These are phyloP conservation scores for Ctena decussata DNA, from an alignment of 2,888 invertebrate species.

Conservation along the genomic window DNA sequence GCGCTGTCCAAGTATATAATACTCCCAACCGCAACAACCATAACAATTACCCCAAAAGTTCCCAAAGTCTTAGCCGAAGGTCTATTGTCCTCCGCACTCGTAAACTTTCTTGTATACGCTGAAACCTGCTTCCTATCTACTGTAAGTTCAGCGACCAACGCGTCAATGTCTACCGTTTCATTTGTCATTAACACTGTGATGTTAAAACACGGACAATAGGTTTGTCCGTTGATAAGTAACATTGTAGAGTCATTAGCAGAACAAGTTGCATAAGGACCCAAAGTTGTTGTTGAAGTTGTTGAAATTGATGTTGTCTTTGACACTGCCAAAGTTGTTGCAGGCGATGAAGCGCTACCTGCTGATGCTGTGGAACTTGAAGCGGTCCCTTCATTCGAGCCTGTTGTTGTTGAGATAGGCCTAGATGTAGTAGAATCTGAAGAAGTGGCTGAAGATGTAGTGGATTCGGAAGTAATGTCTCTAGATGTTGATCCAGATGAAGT, in stretches of 20 bases:
- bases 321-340: neutral
- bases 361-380: neutral
- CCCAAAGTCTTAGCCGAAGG: conserved; percentile 46
- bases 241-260: neutral
- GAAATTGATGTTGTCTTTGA: neutral
- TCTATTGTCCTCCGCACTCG: conserved; percentile 43
- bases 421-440: neutral
- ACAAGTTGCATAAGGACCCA: neutral
- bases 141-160: conserved; percentile 32
- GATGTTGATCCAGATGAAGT: neutral
- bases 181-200: neutral
- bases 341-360: neutral
- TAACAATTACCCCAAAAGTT: conserved; percentile 29
- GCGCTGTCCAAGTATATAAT: conserved; percentile 47
- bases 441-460: neutral
- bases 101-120: conserved; percentile 40
- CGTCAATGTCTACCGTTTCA: conserved; percentile 27
- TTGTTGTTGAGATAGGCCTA: neutral
- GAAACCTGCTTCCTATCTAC: conserved; percentile 40
- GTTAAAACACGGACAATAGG: conserved; percentile 41
- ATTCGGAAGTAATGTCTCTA: neutral
- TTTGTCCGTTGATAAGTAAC: conserved; percentile 23
- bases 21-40: conserved; percentile 6
- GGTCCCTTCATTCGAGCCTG: no score
- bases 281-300: neutral